Evolutionary conservation across 2,797 vertebrate genomes (phyloP), one percentile per base, ranked within the genome.

Genomic region (Esox masquinongy): DNA sequence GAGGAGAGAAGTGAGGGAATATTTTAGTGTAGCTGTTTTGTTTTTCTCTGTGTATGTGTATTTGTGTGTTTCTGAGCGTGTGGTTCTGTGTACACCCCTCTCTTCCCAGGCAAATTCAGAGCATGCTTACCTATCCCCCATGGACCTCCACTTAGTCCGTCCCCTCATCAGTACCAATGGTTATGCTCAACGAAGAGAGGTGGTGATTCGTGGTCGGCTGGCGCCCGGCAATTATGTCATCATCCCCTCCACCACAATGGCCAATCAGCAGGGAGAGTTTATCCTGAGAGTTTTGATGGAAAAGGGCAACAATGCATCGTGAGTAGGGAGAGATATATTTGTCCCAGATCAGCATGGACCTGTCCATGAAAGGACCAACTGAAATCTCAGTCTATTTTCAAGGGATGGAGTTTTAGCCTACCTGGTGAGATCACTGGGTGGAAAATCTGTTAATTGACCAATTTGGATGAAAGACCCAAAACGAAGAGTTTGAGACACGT

Each of bases 191-290:
- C 85, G 82, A 0, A 82, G 86, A 6, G 94, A 95, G 77, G 82
- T 94, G 0, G 89, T 94, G 51, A 80, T 94, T 0, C 89, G 87
- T 0, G 77, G 85, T 39, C 74, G 82, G 5, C 88, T 95, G 0
- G 85, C 91, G 0, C 90, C 91, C 0, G 93, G 94, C 0, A 49
- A n/a, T 7, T 95, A 95, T 79, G 64, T 94, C 87, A 92, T 95
- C 78, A 80, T 95, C 79, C 88, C 94, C 0, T 89, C 91, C 1
- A 89, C 91, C 1, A 2, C 31, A 0, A 63, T 85, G 56, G 56
- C 77, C 75, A 90, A 90, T n/a, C 87, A 91, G 81, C 83, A 86
- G 74, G 93, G 92, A 14, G 77, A 84, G 3, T 95, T 95, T 80
- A 88, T 95, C 47, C 90, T 95, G 24, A 86, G 94, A 12, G 85